phyloP scores from a whole-genome alignment of 2,888 invertebrate species.

The Dyspetes luteomarginatus region DNA sequence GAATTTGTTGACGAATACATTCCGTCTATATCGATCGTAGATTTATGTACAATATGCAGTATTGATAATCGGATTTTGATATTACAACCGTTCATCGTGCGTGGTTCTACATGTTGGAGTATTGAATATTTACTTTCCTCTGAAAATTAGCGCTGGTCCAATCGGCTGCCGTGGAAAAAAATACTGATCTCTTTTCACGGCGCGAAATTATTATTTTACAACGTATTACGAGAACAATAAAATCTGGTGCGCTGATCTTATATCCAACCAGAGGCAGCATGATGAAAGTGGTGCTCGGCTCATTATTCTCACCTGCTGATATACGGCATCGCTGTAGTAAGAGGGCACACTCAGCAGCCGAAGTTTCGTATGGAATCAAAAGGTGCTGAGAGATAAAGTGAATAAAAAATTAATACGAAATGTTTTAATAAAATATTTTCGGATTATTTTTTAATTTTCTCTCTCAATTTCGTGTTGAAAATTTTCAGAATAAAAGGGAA shows the following conservation, averaged over 20 bases:
- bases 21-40: too few relatives aligned
- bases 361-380: neutral
- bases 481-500: too few relatives aligned
- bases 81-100: neutral
- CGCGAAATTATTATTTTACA: slow-evolving; percentile 40
- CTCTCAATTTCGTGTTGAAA: too few relatives aligned
- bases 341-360: neutral
- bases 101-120: slow-evolving; percentile 12
- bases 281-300: slow-evolving; percentile 46
- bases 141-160: slow-evolving; percentile 7
- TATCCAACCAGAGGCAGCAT: neutral
- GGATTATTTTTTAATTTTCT: too few relatives aligned
- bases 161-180: neutral
- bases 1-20: too few relatives aligned
- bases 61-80: neutral
- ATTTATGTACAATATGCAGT: neutral
- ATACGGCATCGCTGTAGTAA: neutral
- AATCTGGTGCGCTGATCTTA: slow-evolving; percentile 30
- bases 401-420: too few relatives aligned
- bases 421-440: too few relatives aligned
- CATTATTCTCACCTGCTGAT: slow-evolving; percentile 31
- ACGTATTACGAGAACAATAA: slow-evolving; percentile 55
- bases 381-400: too few relatives aligned
- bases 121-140: slow-evolving; percentile 33
- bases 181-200: too few relatives aligned